Evolutionary conservation across 2,113 vertebrate species (phyloP).

Genomic region (cattle (Bos taurus)): ARS-UCD2.0 NC_037333.1:15667001-15667500

Average conservation of each 20-base stretch:
- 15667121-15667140: not conserved
- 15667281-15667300: too few species aligned
- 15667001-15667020: not conserved
- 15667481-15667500: too few species aligned
- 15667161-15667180: not conserved
- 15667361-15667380: not conserved
- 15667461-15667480: too few species aligned
- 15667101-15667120: not conserved
- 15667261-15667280: too few species aligned
- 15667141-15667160: not conserved
- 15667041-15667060: not conserved
- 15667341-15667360: not conserved
- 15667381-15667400: too few species aligned
- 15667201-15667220: not conserved
- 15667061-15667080: not conserved
- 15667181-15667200: not conserved
- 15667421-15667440: too few species aligned
- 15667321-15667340: not conserved
- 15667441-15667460: too few species aligned
- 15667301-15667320: too few species aligned
- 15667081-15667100: too few species aligned
- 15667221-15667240: too few species aligned
- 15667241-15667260: accelerated
- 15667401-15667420: too few species aligned
- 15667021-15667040: not conserved